Evolutionary conservation across 2,888 invertebrate species (phyloP).

Genomic region (Mythimna pallens): DNA sequence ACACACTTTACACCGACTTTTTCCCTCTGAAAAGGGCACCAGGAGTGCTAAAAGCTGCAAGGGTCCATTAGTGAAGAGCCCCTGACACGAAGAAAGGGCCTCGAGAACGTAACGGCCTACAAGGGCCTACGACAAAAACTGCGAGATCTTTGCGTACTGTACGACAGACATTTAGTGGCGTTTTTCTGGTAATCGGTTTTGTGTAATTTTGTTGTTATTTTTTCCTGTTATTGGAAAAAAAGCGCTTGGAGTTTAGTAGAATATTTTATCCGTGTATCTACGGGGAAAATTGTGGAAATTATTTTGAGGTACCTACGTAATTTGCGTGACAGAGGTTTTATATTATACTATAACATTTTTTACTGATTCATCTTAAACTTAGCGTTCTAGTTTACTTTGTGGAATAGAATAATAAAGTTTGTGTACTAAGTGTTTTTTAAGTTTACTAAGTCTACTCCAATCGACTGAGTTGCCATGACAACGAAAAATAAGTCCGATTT

Average conservation of each 20-base stretch:
- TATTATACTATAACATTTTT: neutral
- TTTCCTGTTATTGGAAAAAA: conserved; percentile 31
- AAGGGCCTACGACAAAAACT: conserved; percentile 60
- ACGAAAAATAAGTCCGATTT: no score
- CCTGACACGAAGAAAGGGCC: conserved; percentile 77
- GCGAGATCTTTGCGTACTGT: conserved; percentile 44
- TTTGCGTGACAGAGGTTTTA: neutral
- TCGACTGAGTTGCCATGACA: no score
- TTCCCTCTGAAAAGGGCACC: conserved; percentile 69
- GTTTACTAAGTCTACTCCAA: no score
- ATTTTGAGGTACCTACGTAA: neutral
- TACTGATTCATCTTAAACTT: no score
- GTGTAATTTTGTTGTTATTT: conserved; percentile 29
- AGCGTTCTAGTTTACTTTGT: neutral
- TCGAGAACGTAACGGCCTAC: conserved; percentile 67
- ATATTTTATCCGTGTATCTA: neutral
- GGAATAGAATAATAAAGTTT: neutral
- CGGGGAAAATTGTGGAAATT: neutral
- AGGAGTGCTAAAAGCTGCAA: conserved; percentile 69
- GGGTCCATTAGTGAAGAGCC: conserved; percentile 79
- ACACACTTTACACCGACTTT: conserved; percentile 27
- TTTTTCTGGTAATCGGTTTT: conserved; percentile 57
- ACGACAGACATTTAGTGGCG: conserved; percentile 42
- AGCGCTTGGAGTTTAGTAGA: neutral
- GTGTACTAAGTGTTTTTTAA: no score